A percentile compares a stretch with the other conserved stretches of the same genome.
phyloP scores from a whole-genome alignment of 2,797 vertebrate species.

The Acrossocheilus wenchowensis region DNA sequence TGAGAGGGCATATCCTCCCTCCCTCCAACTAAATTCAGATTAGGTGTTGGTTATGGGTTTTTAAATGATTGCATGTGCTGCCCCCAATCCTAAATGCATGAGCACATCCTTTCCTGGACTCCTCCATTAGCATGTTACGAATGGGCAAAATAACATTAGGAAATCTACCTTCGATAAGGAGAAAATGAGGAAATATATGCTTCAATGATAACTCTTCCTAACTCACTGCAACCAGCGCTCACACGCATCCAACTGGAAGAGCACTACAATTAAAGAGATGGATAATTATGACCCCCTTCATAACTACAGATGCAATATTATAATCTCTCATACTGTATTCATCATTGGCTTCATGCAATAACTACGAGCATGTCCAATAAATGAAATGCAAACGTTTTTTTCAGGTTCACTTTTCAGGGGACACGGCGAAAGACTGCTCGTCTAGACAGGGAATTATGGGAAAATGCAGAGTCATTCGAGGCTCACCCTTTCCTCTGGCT shows the following conservation, averaged over 20 bases:
- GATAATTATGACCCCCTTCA: neutral
- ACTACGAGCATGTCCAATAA: neutral
- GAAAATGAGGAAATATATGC: neutral
- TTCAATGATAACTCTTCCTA: neutral
- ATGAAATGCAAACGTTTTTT: neutral
- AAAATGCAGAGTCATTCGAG: neutral
- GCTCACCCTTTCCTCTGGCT: conserved; percentile 89
- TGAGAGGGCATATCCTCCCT: neutral
- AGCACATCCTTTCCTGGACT: neutral
- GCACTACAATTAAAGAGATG: neutral
- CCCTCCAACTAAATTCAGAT: conserved; percentile 16
- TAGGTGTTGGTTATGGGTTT: neutral
- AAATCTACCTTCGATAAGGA: neutral
- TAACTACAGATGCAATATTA: neutral
- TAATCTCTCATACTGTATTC: neutral
- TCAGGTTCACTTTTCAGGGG: neutral
- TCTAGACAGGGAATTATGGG: neutral
- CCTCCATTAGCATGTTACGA: conserved; percentile 4
- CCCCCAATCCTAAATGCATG: neutral
- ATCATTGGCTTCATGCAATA: neutral
- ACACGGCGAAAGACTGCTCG: neutral
- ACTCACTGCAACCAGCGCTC: neutral
- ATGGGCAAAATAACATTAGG: neutral
- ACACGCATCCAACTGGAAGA: neutral
- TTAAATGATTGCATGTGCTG: conserved; percentile 6